These are phyloP conservation scores for Empis stercorea DNA, from an alignment of 2,888 invertebrate genomes.

Conservation along the genomic window DNA sequence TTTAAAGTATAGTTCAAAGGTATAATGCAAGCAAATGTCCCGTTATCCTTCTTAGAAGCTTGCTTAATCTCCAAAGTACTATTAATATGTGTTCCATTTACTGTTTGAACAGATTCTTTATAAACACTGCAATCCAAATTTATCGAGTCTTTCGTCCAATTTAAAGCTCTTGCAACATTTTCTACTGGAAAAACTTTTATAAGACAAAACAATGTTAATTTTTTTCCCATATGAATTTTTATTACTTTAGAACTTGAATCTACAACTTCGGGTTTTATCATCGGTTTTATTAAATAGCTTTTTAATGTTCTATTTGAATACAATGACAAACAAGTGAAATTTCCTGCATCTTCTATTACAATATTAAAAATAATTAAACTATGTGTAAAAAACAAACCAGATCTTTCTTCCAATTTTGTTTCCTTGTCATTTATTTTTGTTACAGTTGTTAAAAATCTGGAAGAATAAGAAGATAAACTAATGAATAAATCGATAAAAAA, in stretches of 20 bases:
- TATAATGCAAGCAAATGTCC: slow-evolving; percentile 48
- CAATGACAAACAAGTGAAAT: slow-evolving; percentile 37
- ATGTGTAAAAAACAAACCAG: no score
- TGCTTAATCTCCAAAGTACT: slow-evolving; percentile 44
- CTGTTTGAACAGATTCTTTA: slow-evolving; percentile 28
- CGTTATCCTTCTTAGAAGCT: slow-evolving; percentile 57
- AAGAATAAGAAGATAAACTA: no score
- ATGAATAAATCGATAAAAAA: no score
- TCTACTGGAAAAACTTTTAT: slow-evolving; percentile 47
- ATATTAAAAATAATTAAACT: slow-evolving; percentile 22
- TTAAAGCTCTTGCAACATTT: slow-evolving; percentile 22
- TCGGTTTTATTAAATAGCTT: slow-evolving; percentile 25
- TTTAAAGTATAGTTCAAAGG: slow-evolving; percentile 28
- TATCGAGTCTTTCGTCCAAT: slow-evolving; percentile 35
- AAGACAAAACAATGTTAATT: slow-evolving; percentile 41
- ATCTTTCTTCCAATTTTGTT: no score
- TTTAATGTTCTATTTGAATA: slow-evolving; percentile 26
- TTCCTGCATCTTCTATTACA: slow-evolving; percentile 41
- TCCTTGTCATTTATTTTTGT: no score
- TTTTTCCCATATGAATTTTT: slow-evolving; percentile 36
- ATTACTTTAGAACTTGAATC: slow-evolving; percentile 26
- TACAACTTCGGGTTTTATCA: slow-evolving; percentile 37
- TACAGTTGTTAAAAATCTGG: no score
- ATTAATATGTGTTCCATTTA: slow-evolving; percentile 46
- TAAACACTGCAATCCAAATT: slow-evolving; percentile 26